phyloP scores from a whole-genome alignment of 2,113 vertebrate genomes.

The Malaclemys terrapin region DNA sequence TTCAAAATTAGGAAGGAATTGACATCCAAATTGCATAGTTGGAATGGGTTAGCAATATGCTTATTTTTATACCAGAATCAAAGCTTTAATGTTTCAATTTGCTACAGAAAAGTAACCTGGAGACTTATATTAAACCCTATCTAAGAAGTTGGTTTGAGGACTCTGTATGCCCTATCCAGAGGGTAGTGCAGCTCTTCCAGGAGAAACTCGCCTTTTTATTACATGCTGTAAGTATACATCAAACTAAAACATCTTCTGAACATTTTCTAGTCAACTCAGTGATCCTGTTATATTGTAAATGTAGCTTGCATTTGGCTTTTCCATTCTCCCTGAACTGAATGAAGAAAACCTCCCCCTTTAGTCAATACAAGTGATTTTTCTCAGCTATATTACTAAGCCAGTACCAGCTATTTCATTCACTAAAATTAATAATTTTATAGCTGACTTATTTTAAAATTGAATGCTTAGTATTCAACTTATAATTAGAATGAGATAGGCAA shows the following conservation, averaged over 20 bases:
- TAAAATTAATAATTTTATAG: not conserved
- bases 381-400: not conserved
- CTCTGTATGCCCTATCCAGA: constrained; percentile 91
- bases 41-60: not conserved
- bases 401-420: not conserved
- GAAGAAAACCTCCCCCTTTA: not conserved
- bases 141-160: constrained; percentile 94
- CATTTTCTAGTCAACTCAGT: not conserved
- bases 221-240: constrained; percentile 89
- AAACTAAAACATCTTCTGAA: not conserved
- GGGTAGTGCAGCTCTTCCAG: constrained; percentile 93
- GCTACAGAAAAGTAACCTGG: constrained; percentile 79
- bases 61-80: not conserved
- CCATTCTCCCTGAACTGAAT: not conserved
- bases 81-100: constrained; percentile 46
- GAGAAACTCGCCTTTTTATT: constrained; percentile 88
- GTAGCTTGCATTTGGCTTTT: not conserved
- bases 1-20: not conserved
- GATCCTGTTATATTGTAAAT: not conserved
- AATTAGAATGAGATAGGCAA: constrained; percentile 23
- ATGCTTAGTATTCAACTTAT: not conserved
- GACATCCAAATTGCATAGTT: not conserved
- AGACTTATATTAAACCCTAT: constrained; percentile 83
- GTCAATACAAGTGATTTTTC: not conserved
- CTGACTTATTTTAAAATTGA: not conserved